Conservation (phyloP, 2,113 vertebrate genomes). For the Aplodontia rufa region DNA sequence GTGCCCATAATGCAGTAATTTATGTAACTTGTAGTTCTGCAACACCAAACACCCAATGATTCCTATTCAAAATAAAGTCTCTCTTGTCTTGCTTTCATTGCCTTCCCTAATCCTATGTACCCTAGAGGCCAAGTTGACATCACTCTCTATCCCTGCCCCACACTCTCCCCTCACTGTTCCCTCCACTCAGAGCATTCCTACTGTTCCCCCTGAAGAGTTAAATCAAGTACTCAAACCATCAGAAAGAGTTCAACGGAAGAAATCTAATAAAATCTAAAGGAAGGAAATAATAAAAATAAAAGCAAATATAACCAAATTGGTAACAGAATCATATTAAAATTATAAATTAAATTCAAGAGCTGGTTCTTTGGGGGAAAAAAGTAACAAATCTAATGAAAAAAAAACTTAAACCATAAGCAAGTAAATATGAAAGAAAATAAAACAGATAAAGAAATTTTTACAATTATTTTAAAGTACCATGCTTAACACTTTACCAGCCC, state of each 20-base stretch:
- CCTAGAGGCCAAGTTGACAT: background rate
- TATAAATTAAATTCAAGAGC: conserved; percentile 45
- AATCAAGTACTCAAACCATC: background rate
- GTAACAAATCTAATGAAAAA: conserved; percentile 17
- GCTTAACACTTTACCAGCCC: background rate
- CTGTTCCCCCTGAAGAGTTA: background rate
- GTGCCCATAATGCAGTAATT: background rate
- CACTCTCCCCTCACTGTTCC: background rate
- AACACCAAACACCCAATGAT: background rate
- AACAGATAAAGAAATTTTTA: background rate
- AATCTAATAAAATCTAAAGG: background rate
- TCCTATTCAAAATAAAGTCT: background rate
- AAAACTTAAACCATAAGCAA: background rate
- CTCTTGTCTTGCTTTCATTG: background rate
- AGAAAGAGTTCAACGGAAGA: conserved; percentile 2
- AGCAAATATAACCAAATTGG: background rate
- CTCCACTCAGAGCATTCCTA: background rate
- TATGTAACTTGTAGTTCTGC: background rate
- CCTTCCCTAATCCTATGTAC: background rate
- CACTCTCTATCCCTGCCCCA: rapidly evolving
- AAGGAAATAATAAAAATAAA: conserved; percentile 50
- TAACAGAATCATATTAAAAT: conserved; percentile 41
- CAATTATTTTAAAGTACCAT: conserved; percentile 1
- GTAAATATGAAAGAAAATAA: background rate
- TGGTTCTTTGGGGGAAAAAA: background rate